Conservation (phyloP, 1,140 invertebrate species). For the Philopotamus ludificatus region DNA sequence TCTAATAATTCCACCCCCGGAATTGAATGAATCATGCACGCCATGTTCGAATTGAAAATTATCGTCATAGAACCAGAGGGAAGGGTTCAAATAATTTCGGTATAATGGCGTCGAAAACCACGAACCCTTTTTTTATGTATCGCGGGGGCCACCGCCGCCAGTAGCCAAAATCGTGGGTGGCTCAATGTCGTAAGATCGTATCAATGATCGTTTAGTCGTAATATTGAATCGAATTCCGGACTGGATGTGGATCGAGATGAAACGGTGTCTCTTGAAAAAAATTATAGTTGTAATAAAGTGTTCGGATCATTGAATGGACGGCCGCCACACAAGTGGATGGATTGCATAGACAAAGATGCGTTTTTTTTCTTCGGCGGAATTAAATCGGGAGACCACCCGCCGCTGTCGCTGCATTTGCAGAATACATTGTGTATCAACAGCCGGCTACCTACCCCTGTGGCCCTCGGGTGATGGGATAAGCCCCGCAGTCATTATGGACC, state of each 20-base stretch:
- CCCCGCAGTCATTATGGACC: not conserved
- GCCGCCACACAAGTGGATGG: too few species aligned
- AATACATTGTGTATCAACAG: not conserved
- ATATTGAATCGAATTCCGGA: not conserved
- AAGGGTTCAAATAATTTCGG: not conserved
- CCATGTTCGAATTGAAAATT: not conserved
- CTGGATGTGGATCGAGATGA: not conserved
- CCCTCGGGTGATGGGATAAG: conserved; percentile 1
- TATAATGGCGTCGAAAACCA: not conserved
- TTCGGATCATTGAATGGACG: too few species aligned
- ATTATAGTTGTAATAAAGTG: too few species aligned
- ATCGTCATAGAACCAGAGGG: not conserved
- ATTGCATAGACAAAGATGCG: too few species aligned
- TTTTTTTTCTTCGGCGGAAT: too few species aligned
- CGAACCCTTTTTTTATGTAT: conserved; percentile 17
- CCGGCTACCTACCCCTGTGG: not conserved
- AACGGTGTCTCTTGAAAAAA: not conserved
- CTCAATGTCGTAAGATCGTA: conserved; percentile 17
- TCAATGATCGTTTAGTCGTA: conserved; percentile 21
- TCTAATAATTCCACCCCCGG: too few species aligned
- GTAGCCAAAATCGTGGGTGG: conserved; percentile 31
- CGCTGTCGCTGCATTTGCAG: too few species aligned
- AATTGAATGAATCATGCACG: not conserved
- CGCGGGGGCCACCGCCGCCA: conserved; percentile 5
- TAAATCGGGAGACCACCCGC: too few species aligned